Evolutionary conservation across 2,797 vertebrate species (phyloP).

Genomic region (Nannoperca australis): DNA sequence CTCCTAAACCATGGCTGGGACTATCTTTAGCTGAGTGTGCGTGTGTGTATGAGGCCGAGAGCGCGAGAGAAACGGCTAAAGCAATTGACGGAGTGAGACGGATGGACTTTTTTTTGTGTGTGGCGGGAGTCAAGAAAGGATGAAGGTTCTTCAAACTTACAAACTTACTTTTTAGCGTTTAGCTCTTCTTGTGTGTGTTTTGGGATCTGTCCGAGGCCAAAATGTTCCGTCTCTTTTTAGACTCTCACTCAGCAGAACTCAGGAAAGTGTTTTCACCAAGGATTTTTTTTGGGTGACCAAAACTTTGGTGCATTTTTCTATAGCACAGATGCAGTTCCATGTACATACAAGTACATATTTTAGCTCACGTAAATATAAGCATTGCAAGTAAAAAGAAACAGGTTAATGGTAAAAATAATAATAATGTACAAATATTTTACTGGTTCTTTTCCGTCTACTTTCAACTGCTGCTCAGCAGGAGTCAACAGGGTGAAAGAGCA

Average conservation of each 20-base stretch:
- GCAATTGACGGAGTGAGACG: conserved; percentile 14
- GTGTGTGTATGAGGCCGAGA: conserved; percentile 10
- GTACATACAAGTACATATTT: not conserved
- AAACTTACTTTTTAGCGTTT: conserved; percentile 61
- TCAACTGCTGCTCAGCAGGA: not conserved
- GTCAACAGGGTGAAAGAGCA: not conserved
- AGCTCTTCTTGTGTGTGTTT: conserved; percentile 59
- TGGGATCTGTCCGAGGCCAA: conserved; percentile 68
- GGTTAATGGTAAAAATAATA: not conserved
- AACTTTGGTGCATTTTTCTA: conserved; percentile 23
- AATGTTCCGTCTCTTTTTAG: conserved; percentile 71
- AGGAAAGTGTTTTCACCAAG: conserved; percentile 43
- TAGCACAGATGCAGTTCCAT: not conserved
- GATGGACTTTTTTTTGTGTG: conserved; percentile 18
- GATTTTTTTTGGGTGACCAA: conserved; percentile 1
- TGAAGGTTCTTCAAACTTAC: conserved; percentile 41
- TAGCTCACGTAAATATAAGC: not conserved
- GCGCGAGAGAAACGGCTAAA: conserved; percentile 8
- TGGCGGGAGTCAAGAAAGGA: conserved; percentile 34
- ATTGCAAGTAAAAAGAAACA: not conserved
- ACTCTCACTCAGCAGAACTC: conserved; percentile 28
- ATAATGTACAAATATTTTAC: not conserved
- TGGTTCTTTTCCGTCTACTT: not conserved
- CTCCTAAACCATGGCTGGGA: conserved; percentile 51
- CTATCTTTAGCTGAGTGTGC: conserved; percentile 68